Conservation (phyloP, 2,797 vertebrate species). For the Periparus ater region DNA sequence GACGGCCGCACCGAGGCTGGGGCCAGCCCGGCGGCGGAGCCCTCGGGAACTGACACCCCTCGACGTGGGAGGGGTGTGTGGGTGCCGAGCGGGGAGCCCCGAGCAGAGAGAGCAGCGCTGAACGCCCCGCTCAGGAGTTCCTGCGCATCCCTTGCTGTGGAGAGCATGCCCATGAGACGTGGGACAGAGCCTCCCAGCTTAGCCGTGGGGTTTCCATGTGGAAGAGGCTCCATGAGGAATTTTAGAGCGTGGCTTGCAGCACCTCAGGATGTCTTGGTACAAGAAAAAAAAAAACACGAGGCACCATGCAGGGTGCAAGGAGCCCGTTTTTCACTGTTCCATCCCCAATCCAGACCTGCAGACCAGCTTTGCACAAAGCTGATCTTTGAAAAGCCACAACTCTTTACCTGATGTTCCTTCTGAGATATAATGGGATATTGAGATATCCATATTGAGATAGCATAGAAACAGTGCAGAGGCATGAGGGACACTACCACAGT, state of each 20-base stretch:
- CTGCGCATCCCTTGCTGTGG: not conserved
- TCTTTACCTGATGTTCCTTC: not conserved
- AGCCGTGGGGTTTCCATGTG: not conserved
- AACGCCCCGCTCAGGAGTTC: not conserved
- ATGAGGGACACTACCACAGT: not conserved
- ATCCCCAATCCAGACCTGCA: not conserved
- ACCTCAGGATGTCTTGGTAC: accelerated
- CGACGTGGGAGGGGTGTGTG: not conserved
- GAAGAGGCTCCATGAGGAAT: not conserved
- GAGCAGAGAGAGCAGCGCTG: not conserved
- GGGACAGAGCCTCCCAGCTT: not conserved
- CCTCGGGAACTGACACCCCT: not conserved
- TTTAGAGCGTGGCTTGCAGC: not conserved
- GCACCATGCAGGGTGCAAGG: not conserved
- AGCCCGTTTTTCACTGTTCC: not conserved
- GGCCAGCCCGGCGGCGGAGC: not conserved
- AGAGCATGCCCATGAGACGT: accelerated
- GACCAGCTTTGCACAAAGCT: not conserved
- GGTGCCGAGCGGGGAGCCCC: not conserved
- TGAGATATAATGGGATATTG: not conserved
- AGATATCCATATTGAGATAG: not conserved
- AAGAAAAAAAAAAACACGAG: not conserved
- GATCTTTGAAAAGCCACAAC: not conserved
- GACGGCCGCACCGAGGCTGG: not conserved
- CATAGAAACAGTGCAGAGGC: not conserved